These are phyloP conservation scores for Lethenteron reissneri DNA, from an alignment of 2,113 vertebrate species.

Conservation along the genomic window DNA sequence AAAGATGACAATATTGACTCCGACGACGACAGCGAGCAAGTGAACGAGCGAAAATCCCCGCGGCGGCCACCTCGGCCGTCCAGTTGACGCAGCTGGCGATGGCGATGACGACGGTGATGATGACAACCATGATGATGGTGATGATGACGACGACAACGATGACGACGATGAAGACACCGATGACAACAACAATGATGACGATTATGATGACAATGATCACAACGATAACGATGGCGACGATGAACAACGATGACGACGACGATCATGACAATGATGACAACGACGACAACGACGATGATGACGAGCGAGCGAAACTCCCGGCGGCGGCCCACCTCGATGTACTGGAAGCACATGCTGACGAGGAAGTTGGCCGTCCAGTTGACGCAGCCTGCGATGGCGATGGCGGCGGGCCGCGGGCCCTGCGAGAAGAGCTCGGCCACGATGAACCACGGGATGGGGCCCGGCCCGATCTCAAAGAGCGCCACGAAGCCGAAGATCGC, in stretches of 20 bases:
- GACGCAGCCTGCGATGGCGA: background rate
- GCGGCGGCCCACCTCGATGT: too few species aligned
- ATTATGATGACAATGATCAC: too few species aligned
- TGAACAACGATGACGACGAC: conserved; percentile 20
- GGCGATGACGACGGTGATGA: background rate
- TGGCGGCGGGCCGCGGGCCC: conserved; percentile 52
- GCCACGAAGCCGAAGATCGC: conserved; percentile 64
- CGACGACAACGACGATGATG: too few species aligned
- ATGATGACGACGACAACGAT: too few species aligned
- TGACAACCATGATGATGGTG: too few species aligned
- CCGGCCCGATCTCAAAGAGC: conserved; percentile 65
- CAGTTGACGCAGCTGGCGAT: background rate
- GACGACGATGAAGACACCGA: too few species aligned
- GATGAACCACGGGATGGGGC: conserved; percentile 76
- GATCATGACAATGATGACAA: conserved; percentile 51
- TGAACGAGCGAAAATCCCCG: too few species aligned
- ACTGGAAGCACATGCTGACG: conserved; percentile 4
- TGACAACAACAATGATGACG: too few species aligned
- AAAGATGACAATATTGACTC: too few species aligned
- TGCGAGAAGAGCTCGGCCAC: conserved; percentile 68
- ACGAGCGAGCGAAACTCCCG: too few species aligned
- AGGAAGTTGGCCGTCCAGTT: conserved; percentile 4
- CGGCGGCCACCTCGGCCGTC: background rate
- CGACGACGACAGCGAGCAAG: too few species aligned
- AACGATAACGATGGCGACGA: too few species aligned